These are phyloP conservation scores for Sisor rabdophorus DNA, from an alignment of 2,113 vertebrate genomes.

Conservation along the genomic window DNA sequence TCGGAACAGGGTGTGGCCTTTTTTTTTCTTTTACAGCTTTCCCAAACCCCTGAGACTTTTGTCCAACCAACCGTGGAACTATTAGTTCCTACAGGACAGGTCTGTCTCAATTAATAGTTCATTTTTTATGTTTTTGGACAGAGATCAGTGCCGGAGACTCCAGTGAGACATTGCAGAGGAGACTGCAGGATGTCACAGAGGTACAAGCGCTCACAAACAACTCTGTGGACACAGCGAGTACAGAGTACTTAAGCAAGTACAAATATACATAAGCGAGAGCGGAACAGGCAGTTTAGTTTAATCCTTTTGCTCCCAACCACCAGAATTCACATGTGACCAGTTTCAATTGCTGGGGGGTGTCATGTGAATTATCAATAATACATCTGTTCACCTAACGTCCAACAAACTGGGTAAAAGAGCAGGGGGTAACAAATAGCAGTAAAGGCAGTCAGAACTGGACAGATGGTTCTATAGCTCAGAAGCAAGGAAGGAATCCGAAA, in stretches of 20 bases:
- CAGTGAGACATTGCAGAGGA: constrained; percentile 70
- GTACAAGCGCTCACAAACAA: constrained; percentile 57
- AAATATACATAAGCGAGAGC: not conserved
- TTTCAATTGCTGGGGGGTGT: not conserved
- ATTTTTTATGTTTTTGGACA: constrained; percentile 44
- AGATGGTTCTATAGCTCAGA: not conserved
- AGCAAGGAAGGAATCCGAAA: not conserved
- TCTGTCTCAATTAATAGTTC: not conserved
- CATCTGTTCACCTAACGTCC: too few relatives aligned
- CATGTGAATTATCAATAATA: not conserved
- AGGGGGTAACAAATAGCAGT: not conserved
- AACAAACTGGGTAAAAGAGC: not conserved
- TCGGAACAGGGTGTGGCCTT: not conserved
- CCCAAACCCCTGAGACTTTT: not conserved
- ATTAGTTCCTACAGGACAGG: too few relatives aligned
- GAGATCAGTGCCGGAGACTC: constrained; percentile 67
- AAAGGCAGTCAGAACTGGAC: not conserved
- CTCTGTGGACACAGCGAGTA: too few relatives aligned
- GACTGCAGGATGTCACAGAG: constrained; percentile 73
- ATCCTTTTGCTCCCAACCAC: not conserved
- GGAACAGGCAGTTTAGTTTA: not conserved
- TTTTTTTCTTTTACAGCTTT: constrained; percentile 14
- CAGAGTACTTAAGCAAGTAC: not conserved
- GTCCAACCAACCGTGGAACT: not conserved
- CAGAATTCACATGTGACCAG: not conserved